A percentile compares a stretch with the other conserved stretches of the same genome.
Evolutionary conservation across 2,113 vertebrate species (phyloP).

Genomic region (Ariopsis seemanni): DNA sequence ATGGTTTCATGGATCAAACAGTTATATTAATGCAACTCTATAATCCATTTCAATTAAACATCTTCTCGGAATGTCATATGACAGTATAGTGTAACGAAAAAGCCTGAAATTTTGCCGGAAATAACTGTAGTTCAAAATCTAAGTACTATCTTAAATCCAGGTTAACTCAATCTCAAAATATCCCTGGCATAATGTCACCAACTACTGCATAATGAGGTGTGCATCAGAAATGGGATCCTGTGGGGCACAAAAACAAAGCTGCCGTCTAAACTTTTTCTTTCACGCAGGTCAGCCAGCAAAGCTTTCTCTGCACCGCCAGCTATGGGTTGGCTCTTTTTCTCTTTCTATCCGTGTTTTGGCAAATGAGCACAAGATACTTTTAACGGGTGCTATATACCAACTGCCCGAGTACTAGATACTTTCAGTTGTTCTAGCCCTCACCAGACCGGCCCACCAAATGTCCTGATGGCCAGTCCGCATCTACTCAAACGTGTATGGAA

Average conservation of each 20-base stretch:
- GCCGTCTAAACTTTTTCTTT: not conserved
- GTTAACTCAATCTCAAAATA: not conserved
- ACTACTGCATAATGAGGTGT: not conserved
- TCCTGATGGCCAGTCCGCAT: no score
- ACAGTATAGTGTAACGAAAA: not conserved
- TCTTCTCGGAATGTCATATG: not conserved
- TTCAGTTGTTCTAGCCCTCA: no score
- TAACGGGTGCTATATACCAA: no score
- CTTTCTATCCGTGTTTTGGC: no score
- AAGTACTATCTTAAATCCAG: not conserved
- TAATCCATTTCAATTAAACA: not conserved
- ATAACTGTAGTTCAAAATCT: not conserved
- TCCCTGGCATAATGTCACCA: not conserved
- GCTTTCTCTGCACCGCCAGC: no score
- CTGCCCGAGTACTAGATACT: no score
- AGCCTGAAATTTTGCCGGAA: not conserved
- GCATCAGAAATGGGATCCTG: not conserved
- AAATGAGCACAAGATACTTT: no score
- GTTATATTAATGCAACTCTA: conserved; percentile 35
- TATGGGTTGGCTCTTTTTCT: no score
- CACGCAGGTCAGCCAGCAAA: not conserved
- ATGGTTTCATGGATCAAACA: conserved; percentile 43
- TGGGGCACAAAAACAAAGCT: not conserved
- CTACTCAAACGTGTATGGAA: not conserved
- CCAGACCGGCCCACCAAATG: no score